Evolutionary conservation across 1,140 invertebrate species (phyloP), one percentile per base, ranked within the genome.

Genomic region (Eulimnadia texana): DNA sequence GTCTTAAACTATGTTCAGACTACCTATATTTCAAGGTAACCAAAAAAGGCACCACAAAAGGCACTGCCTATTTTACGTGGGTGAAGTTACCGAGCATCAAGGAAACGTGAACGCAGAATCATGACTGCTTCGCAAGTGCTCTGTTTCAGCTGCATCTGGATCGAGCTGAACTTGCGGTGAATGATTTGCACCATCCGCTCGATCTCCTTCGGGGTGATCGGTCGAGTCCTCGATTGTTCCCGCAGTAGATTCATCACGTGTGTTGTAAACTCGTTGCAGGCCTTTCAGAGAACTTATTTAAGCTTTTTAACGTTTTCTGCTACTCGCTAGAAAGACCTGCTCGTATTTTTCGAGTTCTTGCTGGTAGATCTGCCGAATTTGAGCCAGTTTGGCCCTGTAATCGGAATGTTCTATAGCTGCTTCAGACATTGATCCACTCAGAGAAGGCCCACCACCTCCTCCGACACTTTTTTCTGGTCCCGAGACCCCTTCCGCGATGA

Each of bases 171-270:
- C 75, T 99, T 99, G 80, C 97, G 97, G 74, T 98, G 91, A 66
- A 99, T 99, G 67, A 99, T 99, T 76, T 93, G 90, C 25, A 99
- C 96, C 97, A 99, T 99, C 69, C 96, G 83, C 72, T 99, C 94
- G 68, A 99, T 99, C 79, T 99, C 96, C 77, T 93, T 88, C 23
- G 87, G 87, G 23, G 92, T 93, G 68, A 97, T 95, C 6, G 93
- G 95, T 70, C 95, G 81, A 62, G 93, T 97, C 68, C 93, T 86
- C 70, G 90, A 93, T 75, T 99, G 97, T 76, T 99, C 97, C 61
- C 93, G 80, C 54, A 99, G 78, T 58, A 99, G 77, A 74, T 98
- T 98, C 84, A 98, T 95, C 27, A 99, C 97, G 75, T 99, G 97
- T 10, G 93, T 98, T 54, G 96, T 99, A 74, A 99, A 99, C 79